These are phyloP conservation scores for Gortyna flavago DNA, from an alignment of 2,888 invertebrate species.

Conservation along the genomic window DNA sequence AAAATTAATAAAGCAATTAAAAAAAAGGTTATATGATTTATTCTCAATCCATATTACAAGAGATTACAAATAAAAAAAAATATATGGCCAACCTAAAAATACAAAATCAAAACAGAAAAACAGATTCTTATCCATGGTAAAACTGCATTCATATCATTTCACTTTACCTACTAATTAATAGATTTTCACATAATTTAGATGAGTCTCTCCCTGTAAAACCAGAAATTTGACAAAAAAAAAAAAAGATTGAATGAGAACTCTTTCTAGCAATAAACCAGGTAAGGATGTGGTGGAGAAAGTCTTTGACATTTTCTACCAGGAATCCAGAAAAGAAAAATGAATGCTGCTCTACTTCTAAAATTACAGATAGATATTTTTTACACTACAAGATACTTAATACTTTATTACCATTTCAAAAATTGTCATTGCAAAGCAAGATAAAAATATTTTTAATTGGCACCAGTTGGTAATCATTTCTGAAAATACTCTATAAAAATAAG, in stretches of 20 bases:
- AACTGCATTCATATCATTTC: conserved; percentile 42
- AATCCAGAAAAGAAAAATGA: conserved; percentile 16
- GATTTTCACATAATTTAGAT: conserved; percentile 9
- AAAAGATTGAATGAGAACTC: conserved; percentile 24
- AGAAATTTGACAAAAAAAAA: conserved; percentile 37
- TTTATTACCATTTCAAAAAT: conserved; percentile 43
- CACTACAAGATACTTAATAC: conserved; percentile 29
- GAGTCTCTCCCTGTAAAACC: conserved; percentile 47
- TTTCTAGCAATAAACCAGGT: background rate
- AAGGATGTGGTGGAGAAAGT: conserved; percentile 2
- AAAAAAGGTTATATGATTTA: conserved; percentile 75
- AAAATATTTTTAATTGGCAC: conserved; percentile 82
- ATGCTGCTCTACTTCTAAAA: conserved; percentile 36
- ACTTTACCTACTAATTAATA: background rate
- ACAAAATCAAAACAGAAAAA: conserved; percentile 57
- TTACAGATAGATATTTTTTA: conserved; percentile 40
- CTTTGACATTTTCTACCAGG: conserved; percentile 8
- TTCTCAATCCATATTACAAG: conserved; percentile 71
- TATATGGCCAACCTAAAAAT: conserved; percentile 76
- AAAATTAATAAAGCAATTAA: conserved; percentile 40
- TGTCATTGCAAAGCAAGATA: conserved; percentile 44
- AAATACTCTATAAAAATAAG: conserved; percentile 76
- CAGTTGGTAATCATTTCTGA: conserved; percentile 78
- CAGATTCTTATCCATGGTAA: conserved; percentile 41
- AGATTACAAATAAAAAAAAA: conserved; percentile 76